Percentiles rank a stretch among this genome's conserved stretches.
phyloP scores from a whole-genome alignment of 2,113 vertebrate species.

The Myotis davidii region DNA sequence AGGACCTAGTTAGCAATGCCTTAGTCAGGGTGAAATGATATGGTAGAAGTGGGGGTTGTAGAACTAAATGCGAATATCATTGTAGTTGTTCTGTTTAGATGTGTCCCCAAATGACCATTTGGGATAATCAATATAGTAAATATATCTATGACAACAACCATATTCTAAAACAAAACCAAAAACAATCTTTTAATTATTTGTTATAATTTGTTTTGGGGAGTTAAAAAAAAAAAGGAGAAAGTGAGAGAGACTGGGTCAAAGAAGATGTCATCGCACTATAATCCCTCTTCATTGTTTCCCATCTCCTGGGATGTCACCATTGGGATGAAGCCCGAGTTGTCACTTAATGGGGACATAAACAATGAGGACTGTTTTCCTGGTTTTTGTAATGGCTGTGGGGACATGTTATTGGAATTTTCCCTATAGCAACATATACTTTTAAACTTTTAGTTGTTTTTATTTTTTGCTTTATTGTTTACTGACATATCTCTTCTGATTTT shows the following conservation, averaged over 20 bases:
- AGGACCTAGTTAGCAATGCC: background rate
- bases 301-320: background rate
- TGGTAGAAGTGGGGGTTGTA: background rate
- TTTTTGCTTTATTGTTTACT: background rate
- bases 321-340: background rate
- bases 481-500: conserved; percentile 5
- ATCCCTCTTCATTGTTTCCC: background rate
- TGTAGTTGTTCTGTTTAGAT: background rate
- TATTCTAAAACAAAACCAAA: background rate
- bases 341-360: background rate
- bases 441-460: conserved; percentile 16
- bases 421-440: background rate
- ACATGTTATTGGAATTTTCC: background rate
- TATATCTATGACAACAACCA: background rate
- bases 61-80: background rate
- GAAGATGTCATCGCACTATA: background rate
- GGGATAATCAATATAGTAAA: background rate
- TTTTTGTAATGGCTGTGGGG: background rate
- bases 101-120: background rate
- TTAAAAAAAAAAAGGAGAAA: background rate
- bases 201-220: background rate
- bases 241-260: background rate
- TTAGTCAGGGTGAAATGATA: background rate
- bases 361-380: background rate
- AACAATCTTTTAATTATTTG: background rate